Percentiles rank a stretch among this genome's conserved stretches.
phyloP scores from a whole-genome alignment of 1,140 invertebrate species.

The Argopecten irradians region DNA sequence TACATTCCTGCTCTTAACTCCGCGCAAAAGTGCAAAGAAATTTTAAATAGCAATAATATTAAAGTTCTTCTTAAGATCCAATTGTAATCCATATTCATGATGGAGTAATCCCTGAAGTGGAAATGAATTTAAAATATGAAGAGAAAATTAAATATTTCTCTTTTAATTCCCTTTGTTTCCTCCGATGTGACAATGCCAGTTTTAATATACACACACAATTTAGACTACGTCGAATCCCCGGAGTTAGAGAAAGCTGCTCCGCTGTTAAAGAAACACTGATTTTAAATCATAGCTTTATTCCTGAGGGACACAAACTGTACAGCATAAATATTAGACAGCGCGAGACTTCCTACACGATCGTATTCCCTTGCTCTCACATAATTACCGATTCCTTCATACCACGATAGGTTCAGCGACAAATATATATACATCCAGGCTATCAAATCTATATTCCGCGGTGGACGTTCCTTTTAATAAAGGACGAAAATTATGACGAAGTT shows the following conservation, averaged over 20 bases:
- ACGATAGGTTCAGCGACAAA: neutral
- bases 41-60: neutral
- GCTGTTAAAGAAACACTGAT: slow-evolving; percentile 1
- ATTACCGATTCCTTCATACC: neutral
- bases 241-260: neutral
- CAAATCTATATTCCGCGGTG: neutral
- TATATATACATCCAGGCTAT: neutral
- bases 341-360: neutral
- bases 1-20: neutral
- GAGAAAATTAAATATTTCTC: slow-evolving; percentile 12
- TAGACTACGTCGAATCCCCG: neutral
- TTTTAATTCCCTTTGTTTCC: neutral
- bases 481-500: neutral
- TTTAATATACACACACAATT: neutral
- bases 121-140: slow-evolving; percentile 13
- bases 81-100: slow-evolving; percentile 18
- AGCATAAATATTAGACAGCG: neutral
- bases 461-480: neutral
- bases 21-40: slow-evolving; percentile 6
- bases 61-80: neutral
- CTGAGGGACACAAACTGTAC: neutral
- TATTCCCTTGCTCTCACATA: neutral
- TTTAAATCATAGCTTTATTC: slow-evolving; percentile 17
- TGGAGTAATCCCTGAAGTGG: neutral
- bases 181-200: neutral